Base-by-base conservation (phyloP, 1,140 invertebrate species). In the Orius laevigatus region DNA sequence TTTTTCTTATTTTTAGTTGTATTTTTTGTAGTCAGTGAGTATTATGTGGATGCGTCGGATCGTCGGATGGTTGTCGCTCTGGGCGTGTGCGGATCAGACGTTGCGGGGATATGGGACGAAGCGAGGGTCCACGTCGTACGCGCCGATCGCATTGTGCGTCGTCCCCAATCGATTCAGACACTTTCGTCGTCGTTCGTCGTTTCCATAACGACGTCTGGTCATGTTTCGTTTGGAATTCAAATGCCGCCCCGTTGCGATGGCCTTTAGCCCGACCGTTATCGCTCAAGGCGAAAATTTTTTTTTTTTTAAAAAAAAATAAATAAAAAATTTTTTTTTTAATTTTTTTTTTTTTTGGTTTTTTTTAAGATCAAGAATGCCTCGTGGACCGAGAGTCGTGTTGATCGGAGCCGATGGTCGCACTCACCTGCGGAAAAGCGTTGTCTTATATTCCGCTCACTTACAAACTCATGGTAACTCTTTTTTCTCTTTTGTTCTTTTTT, bases 341-440 rank as follows among this genome's bases (percentile, higher is more conserved):
- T n/a, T n/a, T n/a, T n/a, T n/a, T n/a, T n/a, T n/a, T n/a, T n/a
- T n/a, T n/a, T n/a, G n/a, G n/a, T n/a, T n/a, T n/a, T n/a, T n/a
- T 70, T 68, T 12, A 66, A 62, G n/a, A 69, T 79, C 5, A 66
- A 66, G 70, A 70, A 46, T 72, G 72, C 55, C 62, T 65, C n/a
- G 55, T 82, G 65, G 74, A 8, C 64, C 73, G 46, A 74, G 78
- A 25, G n/a, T n/a, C n/a, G n/a, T n/a, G n/a, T n/a, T n/a, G n/a
- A n/a, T n/a, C n/a, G n/a, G 66, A 71, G 52, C 78, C 79, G 1
- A 61, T 81, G 48, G 62, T 83, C 44, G 70, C 75, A 20, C 60
- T 83, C 12, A 77, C 70, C 11, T 79, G 73, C 56, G 76, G 78
- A 9, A 74, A 74, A 62, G 73, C 74, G 15, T 83, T n/a, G n/a